phyloP scores from a whole-genome alignment of 1,140 invertebrate species.

The Akabosia matsudoensis region DNA sequence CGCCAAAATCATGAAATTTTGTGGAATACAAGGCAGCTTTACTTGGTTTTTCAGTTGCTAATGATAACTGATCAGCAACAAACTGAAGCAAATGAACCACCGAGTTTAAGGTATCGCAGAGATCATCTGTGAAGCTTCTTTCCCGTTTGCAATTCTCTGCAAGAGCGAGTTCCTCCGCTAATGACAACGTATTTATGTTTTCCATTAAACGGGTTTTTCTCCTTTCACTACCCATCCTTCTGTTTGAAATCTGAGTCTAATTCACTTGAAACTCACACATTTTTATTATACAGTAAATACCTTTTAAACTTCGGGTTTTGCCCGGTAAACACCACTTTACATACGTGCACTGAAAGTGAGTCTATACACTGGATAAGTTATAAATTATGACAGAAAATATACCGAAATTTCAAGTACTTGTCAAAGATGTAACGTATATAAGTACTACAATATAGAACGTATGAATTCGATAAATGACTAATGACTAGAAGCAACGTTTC shows the following conservation, averaged over 20 bases:
- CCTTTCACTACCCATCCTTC: background rate
- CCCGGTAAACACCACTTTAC: too few species aligned
- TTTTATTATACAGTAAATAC: background rate
- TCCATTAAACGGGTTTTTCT: background rate
- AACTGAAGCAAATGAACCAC: background rate
- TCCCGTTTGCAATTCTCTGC: background rate
- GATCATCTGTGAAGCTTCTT: background rate
- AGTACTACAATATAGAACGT: too few species aligned
- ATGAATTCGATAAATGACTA: too few species aligned
- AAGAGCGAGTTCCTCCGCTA: background rate
- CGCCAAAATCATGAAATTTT: background rate
- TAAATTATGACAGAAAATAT: too few species aligned
- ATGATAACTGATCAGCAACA: background rate
- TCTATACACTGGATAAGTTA: too few species aligned
- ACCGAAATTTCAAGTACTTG: too few species aligned
- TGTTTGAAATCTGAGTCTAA: background rate
- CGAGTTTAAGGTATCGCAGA: background rate
- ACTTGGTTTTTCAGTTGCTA: background rate
- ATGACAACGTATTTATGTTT: background rate
- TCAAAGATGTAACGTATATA: too few species aligned
- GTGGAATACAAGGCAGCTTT: background rate
- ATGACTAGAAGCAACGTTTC: too few species aligned
- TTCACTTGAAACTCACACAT: background rate
- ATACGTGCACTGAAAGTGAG: too few species aligned
- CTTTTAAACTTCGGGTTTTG: too few species aligned